Percentiles rank a stretch among this genome's conserved stretches.
These are phyloP conservation scores for Mesaphorura yosii DNA, from an alignment of 1,140 invertebrate species.

Conservation along the genomic window DNA sequence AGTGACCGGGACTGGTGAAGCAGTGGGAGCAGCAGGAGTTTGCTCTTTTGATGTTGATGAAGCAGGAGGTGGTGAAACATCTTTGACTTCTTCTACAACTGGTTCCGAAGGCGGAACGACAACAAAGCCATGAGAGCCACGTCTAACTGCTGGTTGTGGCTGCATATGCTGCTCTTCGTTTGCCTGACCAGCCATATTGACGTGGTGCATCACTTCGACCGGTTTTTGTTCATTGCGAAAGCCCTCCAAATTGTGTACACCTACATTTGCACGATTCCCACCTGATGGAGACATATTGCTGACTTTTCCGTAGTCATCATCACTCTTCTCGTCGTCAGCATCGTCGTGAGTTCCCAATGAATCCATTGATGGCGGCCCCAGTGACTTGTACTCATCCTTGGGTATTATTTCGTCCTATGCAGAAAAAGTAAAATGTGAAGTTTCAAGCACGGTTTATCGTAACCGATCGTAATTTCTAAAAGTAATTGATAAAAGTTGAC, in stretches of 20 bases:
- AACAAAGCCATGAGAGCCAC: slow-evolving; percentile 2
- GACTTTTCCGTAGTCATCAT: slow-evolving; percentile 26
- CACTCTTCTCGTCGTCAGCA: slow-evolving; percentile 28
- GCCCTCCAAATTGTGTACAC: too few species aligned
- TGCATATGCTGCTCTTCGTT: neutral
- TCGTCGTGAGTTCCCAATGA: slow-evolving; percentile 31
- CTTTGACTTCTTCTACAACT: slow-evolving; percentile 3
- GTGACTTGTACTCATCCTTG: slow-evolving; percentile 45
- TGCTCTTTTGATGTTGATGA: slow-evolving; percentile 8
- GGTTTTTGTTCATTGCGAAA: neutral
- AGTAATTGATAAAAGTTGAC: neutral
- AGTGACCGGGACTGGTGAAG: neutral
- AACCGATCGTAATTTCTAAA: neutral
- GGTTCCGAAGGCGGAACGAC: neutral
- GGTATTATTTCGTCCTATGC: slow-evolving; percentile 57
- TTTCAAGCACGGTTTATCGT: neutral
- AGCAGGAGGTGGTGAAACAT: neutral
- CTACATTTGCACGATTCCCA: neutral
- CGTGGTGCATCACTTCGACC: neutral
- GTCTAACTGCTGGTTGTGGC: neutral
- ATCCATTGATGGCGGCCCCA: slow-evolving; percentile 25
- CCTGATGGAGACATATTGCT: neutral
- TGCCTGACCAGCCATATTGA: neutral
- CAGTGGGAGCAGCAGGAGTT: neutral
- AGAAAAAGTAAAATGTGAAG: slow-evolving; percentile 11